Conservation (phyloP, 2,113 vertebrate genomes). For the Helogale parvula region DNA sequence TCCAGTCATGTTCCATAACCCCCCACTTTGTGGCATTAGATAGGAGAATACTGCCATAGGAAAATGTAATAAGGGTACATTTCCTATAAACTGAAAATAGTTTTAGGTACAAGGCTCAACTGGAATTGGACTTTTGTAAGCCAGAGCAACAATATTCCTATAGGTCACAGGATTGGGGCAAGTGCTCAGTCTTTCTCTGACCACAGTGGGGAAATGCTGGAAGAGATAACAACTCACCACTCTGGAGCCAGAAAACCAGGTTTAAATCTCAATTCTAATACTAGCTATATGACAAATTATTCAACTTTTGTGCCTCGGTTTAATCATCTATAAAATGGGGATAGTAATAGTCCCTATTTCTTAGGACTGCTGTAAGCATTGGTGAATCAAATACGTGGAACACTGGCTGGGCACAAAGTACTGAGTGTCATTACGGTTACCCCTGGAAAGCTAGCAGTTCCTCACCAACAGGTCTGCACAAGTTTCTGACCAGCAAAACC, state of each 20-base stretch:
- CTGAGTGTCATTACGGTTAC: background rate
- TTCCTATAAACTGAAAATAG: background rate
- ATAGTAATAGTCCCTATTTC: background rate
- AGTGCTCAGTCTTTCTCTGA: background rate
- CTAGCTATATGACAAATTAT: background rate
- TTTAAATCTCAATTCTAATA: constrained; percentile 17
- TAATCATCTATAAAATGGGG: background rate
- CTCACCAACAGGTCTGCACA: background rate
- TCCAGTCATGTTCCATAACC: background rate
- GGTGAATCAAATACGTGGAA: background rate
- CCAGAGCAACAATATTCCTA: background rate
- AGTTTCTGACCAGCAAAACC: background rate
- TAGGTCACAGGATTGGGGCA: background rate
- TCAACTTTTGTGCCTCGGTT: background rate
- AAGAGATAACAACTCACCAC: background rate
- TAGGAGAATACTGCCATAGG: background rate
- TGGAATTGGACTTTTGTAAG: background rate
- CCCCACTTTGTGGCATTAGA: background rate
- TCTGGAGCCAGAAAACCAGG: background rate
- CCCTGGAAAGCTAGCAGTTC: background rate
- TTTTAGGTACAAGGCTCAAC: background rate
- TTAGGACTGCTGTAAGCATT: background rate
- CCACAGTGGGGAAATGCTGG: background rate
- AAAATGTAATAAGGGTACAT: background rate
- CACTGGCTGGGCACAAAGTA: background rate